These are phyloP conservation scores for Vireo altiloquus DNA, from an alignment of 2,113 vertebrate genomes.

Conservation along the genomic window DNA sequence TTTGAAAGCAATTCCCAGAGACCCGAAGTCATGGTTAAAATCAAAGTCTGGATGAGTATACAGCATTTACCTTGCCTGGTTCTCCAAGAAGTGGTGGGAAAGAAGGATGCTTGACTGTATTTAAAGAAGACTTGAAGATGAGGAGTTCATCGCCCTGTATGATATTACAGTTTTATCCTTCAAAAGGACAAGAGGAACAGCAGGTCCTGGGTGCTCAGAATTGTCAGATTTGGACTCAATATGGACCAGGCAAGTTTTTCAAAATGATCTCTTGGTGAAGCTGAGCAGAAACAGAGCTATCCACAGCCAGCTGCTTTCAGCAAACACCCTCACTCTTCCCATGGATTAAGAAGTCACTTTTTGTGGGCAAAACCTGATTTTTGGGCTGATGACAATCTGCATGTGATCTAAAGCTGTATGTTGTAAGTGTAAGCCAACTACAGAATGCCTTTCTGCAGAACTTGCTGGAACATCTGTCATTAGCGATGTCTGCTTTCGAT, in stretches of 20 bases:
- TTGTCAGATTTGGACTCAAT: not conserved
- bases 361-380: not conserved
- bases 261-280: not conserved
- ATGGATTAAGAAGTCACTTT: not conserved
- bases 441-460: not conserved
- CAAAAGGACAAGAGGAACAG: not conserved
- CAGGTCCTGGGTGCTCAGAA: not conserved
- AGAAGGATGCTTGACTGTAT: not conserved
- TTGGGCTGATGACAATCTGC: not conserved
- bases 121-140: not conserved
- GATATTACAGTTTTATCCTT: not conserved
- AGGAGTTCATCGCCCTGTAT: not conserved
- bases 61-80: not conserved
- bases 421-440: not conserved
- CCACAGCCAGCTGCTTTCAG: not conserved
- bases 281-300: not conserved
- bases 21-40: not conserved
- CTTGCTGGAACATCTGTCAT: not conserved
- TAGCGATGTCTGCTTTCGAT: not conserved
- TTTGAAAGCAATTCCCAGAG: not conserved
- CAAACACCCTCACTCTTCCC: not conserved
- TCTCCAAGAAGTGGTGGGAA: not conserved
- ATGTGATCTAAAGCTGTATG: not conserved
- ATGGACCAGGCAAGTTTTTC: not conserved
- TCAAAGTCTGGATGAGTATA: not conserved